phyloP scores from a whole-genome alignment of 1,140 invertebrate genomes.

The Scaptomyza hsui region DNA sequence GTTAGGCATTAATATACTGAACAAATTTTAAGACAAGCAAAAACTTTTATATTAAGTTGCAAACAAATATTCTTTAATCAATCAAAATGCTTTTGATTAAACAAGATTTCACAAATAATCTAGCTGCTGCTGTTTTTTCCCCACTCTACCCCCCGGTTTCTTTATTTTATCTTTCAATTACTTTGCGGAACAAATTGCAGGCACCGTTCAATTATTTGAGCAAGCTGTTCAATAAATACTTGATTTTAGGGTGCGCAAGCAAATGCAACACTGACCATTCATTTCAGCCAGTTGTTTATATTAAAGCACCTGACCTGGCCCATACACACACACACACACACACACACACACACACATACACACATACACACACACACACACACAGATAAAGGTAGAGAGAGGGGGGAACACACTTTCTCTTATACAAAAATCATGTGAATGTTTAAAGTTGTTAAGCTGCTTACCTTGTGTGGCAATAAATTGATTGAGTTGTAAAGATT shows the following conservation, averaged over 20 bases:
- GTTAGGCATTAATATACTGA: no score
- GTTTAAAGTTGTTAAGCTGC: constrained; percentile 22
- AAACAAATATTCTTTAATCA: no score
- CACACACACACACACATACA: no score
- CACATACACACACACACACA: neutral
- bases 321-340: neutral
- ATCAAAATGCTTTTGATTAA: no score
- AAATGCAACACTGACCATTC: constrained; percentile 25
- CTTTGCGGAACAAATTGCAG: constrained; percentile 1
- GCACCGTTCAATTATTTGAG: constrained; percentile 39
- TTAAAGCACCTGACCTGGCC: constrained; percentile 27
- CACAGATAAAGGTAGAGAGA: neutral
- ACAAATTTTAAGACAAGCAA: no score
- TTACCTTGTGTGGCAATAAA: constrained; percentile 2
- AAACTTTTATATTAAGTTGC: no score
- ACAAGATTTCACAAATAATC: no score
- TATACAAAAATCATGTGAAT: constrained; percentile 14
- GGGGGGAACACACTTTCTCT: neutral
- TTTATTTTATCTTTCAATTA: constrained; percentile 10
- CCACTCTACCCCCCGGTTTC: neutral
- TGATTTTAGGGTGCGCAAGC: constrained; percentile 43
- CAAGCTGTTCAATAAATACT: constrained; percentile 53
- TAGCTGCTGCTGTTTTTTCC: no score
- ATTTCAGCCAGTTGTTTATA: neutral
- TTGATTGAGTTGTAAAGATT: constrained; percentile 9